These are phyloP conservation scores for Poecile atricapillus DNA, from an alignment of 2,113 vertebrate species.

Conservation along the genomic window DNA sequence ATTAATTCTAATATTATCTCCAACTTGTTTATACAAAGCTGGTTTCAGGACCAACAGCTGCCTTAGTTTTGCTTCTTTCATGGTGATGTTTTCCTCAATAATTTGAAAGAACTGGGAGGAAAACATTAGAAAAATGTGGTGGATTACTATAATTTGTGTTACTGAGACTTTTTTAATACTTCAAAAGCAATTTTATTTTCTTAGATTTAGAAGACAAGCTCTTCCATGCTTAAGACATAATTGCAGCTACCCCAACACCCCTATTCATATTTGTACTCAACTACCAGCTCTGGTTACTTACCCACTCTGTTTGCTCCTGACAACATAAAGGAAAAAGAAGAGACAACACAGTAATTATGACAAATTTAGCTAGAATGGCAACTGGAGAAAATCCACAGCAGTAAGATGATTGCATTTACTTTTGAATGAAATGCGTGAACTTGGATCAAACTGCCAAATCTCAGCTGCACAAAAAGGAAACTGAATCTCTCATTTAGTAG, in stretches of 20 bases:
- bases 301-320: conserved; percentile 84
- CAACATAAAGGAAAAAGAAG: conserved; percentile 70
- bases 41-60: conserved; percentile 15
- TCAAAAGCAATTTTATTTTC: not conserved
- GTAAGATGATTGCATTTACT: not conserved
- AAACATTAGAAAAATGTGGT: not conserved
- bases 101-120: not conserved
- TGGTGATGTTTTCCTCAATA: not conserved
- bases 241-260: not conserved
- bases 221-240: not conserved
- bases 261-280: not conserved
- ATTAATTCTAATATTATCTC: not conserved
- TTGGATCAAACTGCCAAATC: conserved; percentile 3
- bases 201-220: not conserved
- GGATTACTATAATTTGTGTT: conserved; percentile 1
- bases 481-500: not conserved
- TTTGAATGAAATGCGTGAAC: conserved; percentile 1
- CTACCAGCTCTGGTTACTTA: conserved; percentile 71
- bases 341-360: conserved; percentile 57
- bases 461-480: not conserved
- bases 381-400: not conserved
- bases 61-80: not conserved
- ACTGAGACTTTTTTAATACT: not conserved
- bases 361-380: conserved; percentile 21
- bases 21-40: not conserved